A percentile compares a stretch with the other conserved stretches of the same genome.
phyloP scores from a whole-genome alignment of 2,888 invertebrate genomes.

The Drosophila sordidapex region DNA sequence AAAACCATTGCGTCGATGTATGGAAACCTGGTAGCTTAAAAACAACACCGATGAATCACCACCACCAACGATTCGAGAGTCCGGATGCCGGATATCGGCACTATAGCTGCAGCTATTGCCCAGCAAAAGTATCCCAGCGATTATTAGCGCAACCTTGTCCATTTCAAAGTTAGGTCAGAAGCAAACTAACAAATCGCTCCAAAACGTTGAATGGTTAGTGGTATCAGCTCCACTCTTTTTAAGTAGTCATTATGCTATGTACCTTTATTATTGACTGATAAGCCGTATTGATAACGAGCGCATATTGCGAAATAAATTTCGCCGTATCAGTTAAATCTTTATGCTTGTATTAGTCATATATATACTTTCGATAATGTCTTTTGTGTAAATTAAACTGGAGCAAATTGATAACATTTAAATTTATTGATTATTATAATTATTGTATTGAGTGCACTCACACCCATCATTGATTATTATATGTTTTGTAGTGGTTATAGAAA shows the following conservation, averaged over 20 bases:
- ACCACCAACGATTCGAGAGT: constrained; percentile 76
- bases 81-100: not conserved
- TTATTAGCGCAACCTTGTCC: constrained; percentile 31
- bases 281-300: constrained; percentile 29
- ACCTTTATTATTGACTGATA: constrained; percentile 27
- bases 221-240: not conserved
- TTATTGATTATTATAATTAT: too few relatives aligned
- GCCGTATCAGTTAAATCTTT: not conserved
- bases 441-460: too few relatives aligned
- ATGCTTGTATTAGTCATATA: not conserved
- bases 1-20: constrained; percentile 59
- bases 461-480: too few relatives aligned
- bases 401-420: not conserved
- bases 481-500: not conserved
- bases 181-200: constrained; percentile 31
- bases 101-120: constrained; percentile 15
- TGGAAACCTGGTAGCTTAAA: constrained; percentile 71
- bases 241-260: constrained; percentile 13
- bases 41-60: constrained; percentile 52
- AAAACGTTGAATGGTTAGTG: not conserved
- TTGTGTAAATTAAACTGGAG: not conserved
- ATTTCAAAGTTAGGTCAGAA: constrained; percentile 43
- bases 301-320: not conserved
- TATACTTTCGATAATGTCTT: not conserved
- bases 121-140: constrained; percentile 19